Percentiles rank a stretch among this genome's conserved stretches.
Evolutionary conservation across 1,140 invertebrate species (phyloP).

Genomic region (Laodelphax striatellus): DNA sequence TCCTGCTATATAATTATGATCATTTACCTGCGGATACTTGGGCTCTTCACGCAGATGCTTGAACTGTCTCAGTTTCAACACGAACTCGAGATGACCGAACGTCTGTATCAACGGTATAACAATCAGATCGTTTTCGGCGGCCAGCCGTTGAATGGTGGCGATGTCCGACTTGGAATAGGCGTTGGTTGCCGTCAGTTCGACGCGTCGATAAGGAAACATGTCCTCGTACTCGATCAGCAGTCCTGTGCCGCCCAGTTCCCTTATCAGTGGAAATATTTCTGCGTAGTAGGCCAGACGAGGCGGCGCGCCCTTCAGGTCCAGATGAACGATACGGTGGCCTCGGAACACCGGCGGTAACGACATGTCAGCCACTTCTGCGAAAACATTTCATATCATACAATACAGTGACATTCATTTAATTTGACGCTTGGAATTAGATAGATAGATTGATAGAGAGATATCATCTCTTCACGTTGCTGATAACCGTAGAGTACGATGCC

Average conservation of each 20-base stretch:
- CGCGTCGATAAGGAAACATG: constrained; percentile 38
- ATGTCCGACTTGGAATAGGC: constrained; percentile 30
- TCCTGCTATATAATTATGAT: too few relatives aligned
- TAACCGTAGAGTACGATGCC: too few relatives aligned
- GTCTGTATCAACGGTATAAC: constrained; percentile 57
- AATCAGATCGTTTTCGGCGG: constrained; percentile 23
- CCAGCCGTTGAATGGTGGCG: constrained; percentile 3
- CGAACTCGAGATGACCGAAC: constrained; percentile 55
- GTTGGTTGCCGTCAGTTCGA: constrained; percentile 30
- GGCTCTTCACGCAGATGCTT: constrained; percentile 39
- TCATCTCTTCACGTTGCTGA: too few relatives aligned
- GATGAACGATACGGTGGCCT: constrained; percentile 17
- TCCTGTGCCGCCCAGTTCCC: constrained; percentile 38
- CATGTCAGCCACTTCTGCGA: too few relatives aligned
- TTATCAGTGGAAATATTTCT: constrained; percentile 41
- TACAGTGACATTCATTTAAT: too few relatives aligned
- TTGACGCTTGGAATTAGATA: too few relatives aligned
- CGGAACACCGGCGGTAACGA: background rate
- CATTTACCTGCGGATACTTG: constrained; percentile 35
- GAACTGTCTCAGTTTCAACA: constrained; percentile 43
- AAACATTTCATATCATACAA: too few relatives aligned
- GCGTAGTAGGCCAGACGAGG: constrained; percentile 36
- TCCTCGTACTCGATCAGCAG: constrained; percentile 42
- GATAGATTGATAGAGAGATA: too few relatives aligned
- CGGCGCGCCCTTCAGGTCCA: constrained; percentile 31